Conservation (phyloP, 2,113 vertebrate species). For the Hoplias malabaricus region DNA sequence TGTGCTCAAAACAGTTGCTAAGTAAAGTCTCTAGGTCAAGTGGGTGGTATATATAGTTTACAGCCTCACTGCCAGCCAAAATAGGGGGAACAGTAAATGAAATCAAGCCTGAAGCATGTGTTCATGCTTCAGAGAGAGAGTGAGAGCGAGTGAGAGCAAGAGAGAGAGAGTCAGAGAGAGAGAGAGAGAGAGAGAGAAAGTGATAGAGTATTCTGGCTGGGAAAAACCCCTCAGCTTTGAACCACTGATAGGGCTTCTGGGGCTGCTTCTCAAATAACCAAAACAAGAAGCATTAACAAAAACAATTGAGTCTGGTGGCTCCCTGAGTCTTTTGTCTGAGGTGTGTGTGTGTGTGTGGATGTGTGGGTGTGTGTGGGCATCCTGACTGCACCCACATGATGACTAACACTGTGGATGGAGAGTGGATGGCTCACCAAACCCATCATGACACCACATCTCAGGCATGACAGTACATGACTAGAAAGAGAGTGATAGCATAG, state of each 20-base stretch:
- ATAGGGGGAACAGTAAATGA: background rate
- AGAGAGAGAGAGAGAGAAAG: slow-evolving; percentile 17
- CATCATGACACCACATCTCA: slow-evolving; percentile 42
- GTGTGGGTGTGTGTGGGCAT: slow-evolving; percentile 21
- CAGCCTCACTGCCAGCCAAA: background rate
- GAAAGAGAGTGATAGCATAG: background rate
- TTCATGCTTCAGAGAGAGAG: background rate
- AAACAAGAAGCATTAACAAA: slow-evolving; percentile 41
- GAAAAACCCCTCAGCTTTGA: slow-evolving; percentile 22
- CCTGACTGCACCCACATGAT: slow-evolving; percentile 32
- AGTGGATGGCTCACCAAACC: slow-evolving; percentile 32
- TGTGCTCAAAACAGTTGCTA: slow-evolving; percentile 30
- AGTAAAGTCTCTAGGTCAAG: slow-evolving; percentile 33
- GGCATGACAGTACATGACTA: slow-evolving; percentile 39
- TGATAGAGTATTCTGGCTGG: background rate
- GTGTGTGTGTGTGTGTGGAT: slow-evolving; percentile 14
- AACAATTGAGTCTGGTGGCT: slow-evolving; percentile 9
- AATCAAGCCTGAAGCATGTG: slow-evolving; percentile 4
- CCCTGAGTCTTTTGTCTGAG: slow-evolving; percentile 26
- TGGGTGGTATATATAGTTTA: slow-evolving; percentile 15
- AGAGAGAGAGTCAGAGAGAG: background rate
- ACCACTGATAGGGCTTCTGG: slow-evolving; percentile 28
- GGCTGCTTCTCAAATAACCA: slow-evolving; percentile 46
- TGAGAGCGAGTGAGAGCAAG: slow-evolving; percentile 21
- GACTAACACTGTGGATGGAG: slow-evolving; percentile 38